Evolutionary conservation across 1,140 invertebrate genomes (phyloP).

Genomic region (Ceratitis capitata): DNA sequence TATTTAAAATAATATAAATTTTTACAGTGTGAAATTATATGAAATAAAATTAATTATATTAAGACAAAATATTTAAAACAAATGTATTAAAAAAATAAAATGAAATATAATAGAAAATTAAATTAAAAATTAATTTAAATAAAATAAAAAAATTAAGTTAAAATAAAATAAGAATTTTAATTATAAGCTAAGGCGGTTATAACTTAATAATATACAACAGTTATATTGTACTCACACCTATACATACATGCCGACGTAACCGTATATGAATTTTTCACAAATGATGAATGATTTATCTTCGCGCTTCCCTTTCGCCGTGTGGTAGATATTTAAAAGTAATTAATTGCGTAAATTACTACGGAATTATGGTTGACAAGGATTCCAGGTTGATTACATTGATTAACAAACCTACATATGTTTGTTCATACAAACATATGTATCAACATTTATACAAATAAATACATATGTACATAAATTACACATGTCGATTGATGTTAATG

Average conservation of each 20-base stretch:
- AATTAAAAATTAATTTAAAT: no score
- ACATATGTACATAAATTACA: not conserved
- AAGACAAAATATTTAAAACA: no score
- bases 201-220: no score
- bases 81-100: no score
- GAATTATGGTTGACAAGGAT: constrained; percentile 19
- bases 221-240: no score
- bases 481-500: not conserved
- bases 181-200: no score
- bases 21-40: no score
- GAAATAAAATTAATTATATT: no score
- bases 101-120: no score
- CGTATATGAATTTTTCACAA: not conserved
- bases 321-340: constrained; percentile 28
- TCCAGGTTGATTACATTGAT: constrained; percentile 9
- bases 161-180: no score
- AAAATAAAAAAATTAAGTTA: no score
- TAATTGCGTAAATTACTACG: constrained; percentile 37
- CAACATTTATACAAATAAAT: not conserved
- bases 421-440: not conserved
- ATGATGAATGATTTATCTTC: not conserved
- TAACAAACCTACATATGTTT: not conserved
- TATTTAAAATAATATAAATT: no score
- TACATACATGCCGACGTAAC: not conserved
- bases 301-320: not conserved